Conservation (phyloP, 2,888 invertebrate species). For the Xestia c-nigrum region DNA sequence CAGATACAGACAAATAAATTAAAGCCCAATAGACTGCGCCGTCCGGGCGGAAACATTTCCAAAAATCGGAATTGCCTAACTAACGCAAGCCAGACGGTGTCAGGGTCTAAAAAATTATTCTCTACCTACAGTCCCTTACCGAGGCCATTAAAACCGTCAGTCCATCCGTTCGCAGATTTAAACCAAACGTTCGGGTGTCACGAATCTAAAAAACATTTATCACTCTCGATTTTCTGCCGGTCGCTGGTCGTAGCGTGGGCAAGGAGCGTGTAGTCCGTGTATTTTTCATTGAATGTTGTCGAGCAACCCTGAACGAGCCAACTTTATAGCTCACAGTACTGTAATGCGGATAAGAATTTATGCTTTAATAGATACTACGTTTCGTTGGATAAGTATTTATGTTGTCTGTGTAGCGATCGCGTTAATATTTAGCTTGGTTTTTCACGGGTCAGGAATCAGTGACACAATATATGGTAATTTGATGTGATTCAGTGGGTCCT, state of each 20-base stretch:
- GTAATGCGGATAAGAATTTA: slow-evolving; percentile 65
- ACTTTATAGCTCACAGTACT: slow-evolving; percentile 62
- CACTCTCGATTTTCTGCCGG: slow-evolving; percentile 81
- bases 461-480: slow-evolving; percentile 46
- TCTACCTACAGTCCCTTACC: slow-evolving; percentile 81
- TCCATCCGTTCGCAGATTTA: slow-evolving; percentile 85
- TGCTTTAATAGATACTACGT: slow-evolving; percentile 64
- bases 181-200: slow-evolving; percentile 82
- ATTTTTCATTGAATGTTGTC: slow-evolving; percentile 78
- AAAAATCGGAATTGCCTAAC: slow-evolving; percentile 76
- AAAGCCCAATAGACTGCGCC: slow-evolving; percentile 79
- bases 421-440: slow-evolving; percentile 48
- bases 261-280: slow-evolving; percentile 75
- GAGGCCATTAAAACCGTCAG: slow-evolving; percentile 86
- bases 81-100: slow-evolving; percentile 72
- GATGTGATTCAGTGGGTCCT: slow-evolving; percentile 21
- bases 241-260: slow-evolving; percentile 61
- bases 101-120: slow-evolving; percentile 77
- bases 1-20: slow-evolving; percentile 84
- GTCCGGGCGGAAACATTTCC: slow-evolving; percentile 71
- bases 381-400: slow-evolving; percentile 61
- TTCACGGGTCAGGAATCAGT: slow-evolving; percentile 42
- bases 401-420: slow-evolving; percentile 33
- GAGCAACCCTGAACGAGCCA: slow-evolving; percentile 62
- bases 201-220: slow-evolving; percentile 85